Evolutionary conservation across 1,140 invertebrate species (phyloP).

Genomic region (Cryptotermes secundus): DNA sequence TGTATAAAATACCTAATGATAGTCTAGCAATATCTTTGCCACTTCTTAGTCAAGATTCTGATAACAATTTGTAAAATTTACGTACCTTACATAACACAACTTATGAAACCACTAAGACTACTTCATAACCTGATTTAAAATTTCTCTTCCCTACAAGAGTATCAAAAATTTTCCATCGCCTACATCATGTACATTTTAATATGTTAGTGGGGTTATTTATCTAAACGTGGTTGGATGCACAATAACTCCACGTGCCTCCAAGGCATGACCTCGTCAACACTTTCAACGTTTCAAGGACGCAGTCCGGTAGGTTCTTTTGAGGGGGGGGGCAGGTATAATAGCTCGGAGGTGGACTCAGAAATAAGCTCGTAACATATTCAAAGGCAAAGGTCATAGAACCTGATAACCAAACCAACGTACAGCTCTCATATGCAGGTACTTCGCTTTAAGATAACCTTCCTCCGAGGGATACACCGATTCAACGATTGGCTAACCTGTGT

Average conservation of each 20-base stretch:
- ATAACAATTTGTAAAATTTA: too few species aligned
- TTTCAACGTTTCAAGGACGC: neutral
- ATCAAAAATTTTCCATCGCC: neutral
- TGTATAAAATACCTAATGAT: too few species aligned
- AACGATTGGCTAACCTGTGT: neutral
- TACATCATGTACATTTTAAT: neutral
- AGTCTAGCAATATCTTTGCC: too few species aligned
- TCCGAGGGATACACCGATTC: neutral
- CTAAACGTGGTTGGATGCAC: neutral
- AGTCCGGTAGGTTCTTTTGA: neutral
- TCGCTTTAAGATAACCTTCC: neutral
- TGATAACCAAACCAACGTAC: neutral
- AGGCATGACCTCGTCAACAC: neutral
- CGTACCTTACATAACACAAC: too few species aligned
- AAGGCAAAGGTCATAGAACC: neutral
- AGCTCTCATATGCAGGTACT: neutral
- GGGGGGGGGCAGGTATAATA: neutral
- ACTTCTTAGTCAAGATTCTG: too few species aligned
- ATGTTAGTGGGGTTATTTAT: neutral
- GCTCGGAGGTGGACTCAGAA: neutral
- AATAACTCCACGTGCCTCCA: neutral
- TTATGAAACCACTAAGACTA: too few species aligned
- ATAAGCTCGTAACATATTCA: too few species aligned
- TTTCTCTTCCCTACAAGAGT: neutral
- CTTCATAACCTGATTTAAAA: too few species aligned